phyloP scores from a whole-genome alignment of 2,888 invertebrate genomes.

The Pycnomerus fuliginosus region DNA sequence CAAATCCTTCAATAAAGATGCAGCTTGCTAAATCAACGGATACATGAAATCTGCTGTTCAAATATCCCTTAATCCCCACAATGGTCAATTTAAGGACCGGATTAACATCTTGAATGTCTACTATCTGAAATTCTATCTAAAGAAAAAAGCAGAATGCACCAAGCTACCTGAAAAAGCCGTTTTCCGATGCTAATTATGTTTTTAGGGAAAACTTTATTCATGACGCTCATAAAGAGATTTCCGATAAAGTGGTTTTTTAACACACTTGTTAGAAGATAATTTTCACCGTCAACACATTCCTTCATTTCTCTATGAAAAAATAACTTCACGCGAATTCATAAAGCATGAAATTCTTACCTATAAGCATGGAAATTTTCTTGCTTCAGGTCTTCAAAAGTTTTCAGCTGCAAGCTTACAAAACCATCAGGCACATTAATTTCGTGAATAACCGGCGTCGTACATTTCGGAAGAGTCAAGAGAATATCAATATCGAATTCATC shows the following conservation, averaged over 20 bases:
- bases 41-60: neutral
- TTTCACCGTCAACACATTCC: conserved; percentile 4
- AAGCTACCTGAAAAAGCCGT: neutral
- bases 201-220: neutral
- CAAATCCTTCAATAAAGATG: neutral
- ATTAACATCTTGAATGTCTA: conserved; percentile 1
- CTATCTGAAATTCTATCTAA: too few species aligned
- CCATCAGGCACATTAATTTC: conserved; percentile 6
- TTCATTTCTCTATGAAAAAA: neutral
- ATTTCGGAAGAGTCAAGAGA: conserved; percentile 1
- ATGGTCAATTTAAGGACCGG: conserved; percentile 12
- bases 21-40: conserved; percentile 10
- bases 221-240: conserved; percentile 2
- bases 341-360: conserved; percentile 1
- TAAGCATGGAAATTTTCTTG: neutral
- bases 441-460: conserved; percentile 1
- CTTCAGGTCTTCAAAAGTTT: conserved; percentile 1
- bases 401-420: conserved; percentile 5
- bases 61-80: neutral
- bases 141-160: neutral
- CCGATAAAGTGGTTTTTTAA: conserved; percentile 7
- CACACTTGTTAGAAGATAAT: conserved; percentile 4
- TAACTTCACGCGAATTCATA: neutral
- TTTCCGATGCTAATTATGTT: neutral
- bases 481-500: conserved; percentile 14